Conservation (phyloP, 1,140 invertebrate species). For the Drepana arcuata region DNA sequence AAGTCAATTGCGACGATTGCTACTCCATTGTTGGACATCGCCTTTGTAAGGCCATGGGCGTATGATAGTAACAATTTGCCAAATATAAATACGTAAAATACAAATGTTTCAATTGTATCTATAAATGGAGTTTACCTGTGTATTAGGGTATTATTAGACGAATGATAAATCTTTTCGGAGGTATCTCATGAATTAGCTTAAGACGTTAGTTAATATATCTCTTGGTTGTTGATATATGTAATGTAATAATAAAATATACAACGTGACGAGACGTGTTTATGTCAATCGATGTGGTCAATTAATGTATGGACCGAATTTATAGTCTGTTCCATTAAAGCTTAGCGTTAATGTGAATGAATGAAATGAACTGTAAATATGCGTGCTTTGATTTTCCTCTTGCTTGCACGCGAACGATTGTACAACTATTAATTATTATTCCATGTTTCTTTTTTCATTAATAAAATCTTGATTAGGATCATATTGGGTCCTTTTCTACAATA, state of each 20-base stretch:
- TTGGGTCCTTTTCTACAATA: not conserved
- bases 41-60: conserved; percentile 20
- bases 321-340: conserved; percentile 30
- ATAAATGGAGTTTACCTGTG: conserved; percentile 19
- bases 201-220: conserved; percentile 54
- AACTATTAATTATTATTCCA: no score
- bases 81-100: conserved; percentile 38
- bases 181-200: conserved; percentile 52
- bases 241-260: conserved; percentile 35
- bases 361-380: not conserved
- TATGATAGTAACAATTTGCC: conserved; percentile 28
- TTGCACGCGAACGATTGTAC: no score
- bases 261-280: conserved; percentile 30
- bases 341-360: conserved; percentile 25
- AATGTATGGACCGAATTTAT: conserved; percentile 41
- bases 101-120: conserved; percentile 20
- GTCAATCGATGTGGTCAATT: conserved; percentile 65
- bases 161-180: conserved; percentile 28
- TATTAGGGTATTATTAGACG: conserved; percentile 31
- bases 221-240: conserved; percentile 62
- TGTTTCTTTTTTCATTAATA: not conserved
- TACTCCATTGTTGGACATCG: conserved; percentile 39
- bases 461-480: not conserved
- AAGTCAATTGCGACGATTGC: conserved; percentile 35
- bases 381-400: not conserved